Conservation (phyloP, 2,113 vertebrate genomes). For the Marmota monax region DNA sequence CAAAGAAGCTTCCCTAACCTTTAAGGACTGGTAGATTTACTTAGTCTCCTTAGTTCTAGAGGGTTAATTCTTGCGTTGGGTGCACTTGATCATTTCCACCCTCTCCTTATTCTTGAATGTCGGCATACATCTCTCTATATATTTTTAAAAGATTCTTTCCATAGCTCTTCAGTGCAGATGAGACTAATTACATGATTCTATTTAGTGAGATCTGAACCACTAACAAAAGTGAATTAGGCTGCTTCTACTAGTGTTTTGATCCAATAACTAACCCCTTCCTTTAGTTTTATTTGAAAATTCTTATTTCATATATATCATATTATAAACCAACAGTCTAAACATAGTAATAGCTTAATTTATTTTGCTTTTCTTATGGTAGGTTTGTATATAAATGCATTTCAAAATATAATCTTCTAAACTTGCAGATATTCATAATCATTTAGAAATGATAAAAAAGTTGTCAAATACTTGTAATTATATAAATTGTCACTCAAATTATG, state of each 20-base stretch:
- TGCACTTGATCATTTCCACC: background rate
- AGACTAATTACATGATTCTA: constrained; percentile 27
- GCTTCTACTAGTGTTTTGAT: constrained; percentile 56
- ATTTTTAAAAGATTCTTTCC: background rate
- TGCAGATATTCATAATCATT: constrained; percentile 78
- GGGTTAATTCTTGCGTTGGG: background rate
- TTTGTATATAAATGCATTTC: constrained; percentile 81
- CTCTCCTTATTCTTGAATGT: constrained; percentile 7
- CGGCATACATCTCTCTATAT: background rate
- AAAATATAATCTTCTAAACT: constrained; percentile 81
- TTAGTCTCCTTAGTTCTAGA: background rate
- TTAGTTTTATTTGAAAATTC: constrained; percentile 75
- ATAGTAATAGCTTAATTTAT: constrained; percentile 81
- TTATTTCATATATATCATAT: constrained; percentile 63
- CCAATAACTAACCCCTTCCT: constrained; percentile 47
- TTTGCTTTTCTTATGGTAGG: constrained; percentile 76
- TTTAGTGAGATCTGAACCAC: constrained; percentile 53
- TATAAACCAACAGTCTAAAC: constrained; percentile 72
- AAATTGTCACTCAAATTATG: constrained; percentile 83
- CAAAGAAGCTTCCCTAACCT: background rate
- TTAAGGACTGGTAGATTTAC: background rate
- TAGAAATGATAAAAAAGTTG: constrained; percentile 83
- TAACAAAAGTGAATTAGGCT: constrained; percentile 32
- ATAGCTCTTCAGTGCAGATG: background rate
- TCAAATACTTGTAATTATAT: constrained; percentile 84